These are phyloP conservation scores for Actinia tenebrosa DNA, from an alignment of 64 coral and sea anemone genomes.

Conservation along the genomic window DNA sequence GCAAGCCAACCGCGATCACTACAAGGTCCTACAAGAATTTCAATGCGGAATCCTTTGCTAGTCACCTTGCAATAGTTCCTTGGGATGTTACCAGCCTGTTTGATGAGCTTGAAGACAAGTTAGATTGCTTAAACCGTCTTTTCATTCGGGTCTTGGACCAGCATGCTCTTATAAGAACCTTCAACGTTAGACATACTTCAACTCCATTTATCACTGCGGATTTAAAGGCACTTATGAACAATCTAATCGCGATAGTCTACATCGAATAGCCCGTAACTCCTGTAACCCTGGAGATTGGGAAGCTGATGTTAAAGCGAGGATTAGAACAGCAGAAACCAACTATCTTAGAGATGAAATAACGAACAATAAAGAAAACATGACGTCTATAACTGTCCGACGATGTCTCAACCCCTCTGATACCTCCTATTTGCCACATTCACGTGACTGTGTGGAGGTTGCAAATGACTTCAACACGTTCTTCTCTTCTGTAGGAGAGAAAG, in stretches of 20 bases:
- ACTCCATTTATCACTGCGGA: slow-evolving; percentile 25
- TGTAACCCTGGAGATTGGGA: slow-evolving; percentile 33
- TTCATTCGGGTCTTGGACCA: slow-evolving; percentile 38
- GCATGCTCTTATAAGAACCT: slow-evolving; percentile 44
- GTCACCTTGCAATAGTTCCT: neutral
- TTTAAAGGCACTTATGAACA: slow-evolving; percentile 41
- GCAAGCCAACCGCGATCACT: neutral
- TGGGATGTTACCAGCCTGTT: neutral
- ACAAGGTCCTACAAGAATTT: neutral
- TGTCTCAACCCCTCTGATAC: slow-evolving; percentile 11
- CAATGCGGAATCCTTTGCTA: neutral
- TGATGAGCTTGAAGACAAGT: slow-evolving; percentile 25
- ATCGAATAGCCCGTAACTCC: neutral
- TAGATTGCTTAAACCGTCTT: slow-evolving; percentile 18
- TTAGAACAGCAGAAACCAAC: slow-evolving; percentile 30
- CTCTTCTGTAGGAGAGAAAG: neutral
- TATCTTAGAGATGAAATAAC: slow-evolving; percentile 19
- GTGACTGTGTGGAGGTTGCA: neutral
- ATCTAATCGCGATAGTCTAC: slow-evolving; percentile 4
- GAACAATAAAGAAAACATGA: slow-evolving; percentile 10
- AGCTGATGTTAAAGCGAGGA: slow-evolving; percentile 34
- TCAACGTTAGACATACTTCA: slow-evolving; percentile 7
- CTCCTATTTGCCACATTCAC: neutral
- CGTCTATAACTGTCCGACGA: slow-evolving; percentile 18
- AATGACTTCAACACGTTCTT: neutral